Percentiles rank a stretch among this genome's conserved stretches.
Evolutionary conservation across 2,797 vertebrate species (phyloP).

Genomic region (Ciconia nigra): DNA sequence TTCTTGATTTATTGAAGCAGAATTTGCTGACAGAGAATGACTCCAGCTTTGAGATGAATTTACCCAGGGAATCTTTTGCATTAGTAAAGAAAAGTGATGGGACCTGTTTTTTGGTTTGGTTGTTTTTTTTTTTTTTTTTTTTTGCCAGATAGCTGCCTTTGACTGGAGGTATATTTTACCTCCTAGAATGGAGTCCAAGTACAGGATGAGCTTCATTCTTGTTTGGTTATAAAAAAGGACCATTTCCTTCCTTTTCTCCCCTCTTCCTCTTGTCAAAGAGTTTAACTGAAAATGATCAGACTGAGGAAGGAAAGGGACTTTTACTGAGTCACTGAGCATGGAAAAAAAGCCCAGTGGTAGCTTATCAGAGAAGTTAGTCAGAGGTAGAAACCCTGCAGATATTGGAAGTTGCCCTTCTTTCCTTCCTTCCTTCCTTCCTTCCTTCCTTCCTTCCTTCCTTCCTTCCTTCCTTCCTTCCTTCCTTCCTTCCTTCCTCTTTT

Average conservation of each 20-base stretch:
- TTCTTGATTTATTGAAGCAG: conserved; percentile 10
- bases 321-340: neutral
- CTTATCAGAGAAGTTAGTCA: neutral
- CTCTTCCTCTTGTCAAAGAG: neutral
- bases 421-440: too few species aligned
- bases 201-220: neutral
- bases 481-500: neutral
- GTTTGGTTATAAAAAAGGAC: neutral
- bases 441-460: too few species aligned
- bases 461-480: neutral
- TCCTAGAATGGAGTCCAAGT: neutral
- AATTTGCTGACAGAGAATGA: neutral
- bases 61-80: neutral
- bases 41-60: neutral
- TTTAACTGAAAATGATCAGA: neutral
- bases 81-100: neutral
- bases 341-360: neutral
- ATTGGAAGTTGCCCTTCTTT: neutral
- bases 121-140: neutral
- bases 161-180: neutral
- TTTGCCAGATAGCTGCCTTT: neutral
- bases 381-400: neutral
- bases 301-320: neutral
- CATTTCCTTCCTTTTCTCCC: neutral
- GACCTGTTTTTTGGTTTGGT: neutral